Base-by-base conservation (phyloP, 2,113 vertebrate species). In the Bostrychus sinensis region DNA sequence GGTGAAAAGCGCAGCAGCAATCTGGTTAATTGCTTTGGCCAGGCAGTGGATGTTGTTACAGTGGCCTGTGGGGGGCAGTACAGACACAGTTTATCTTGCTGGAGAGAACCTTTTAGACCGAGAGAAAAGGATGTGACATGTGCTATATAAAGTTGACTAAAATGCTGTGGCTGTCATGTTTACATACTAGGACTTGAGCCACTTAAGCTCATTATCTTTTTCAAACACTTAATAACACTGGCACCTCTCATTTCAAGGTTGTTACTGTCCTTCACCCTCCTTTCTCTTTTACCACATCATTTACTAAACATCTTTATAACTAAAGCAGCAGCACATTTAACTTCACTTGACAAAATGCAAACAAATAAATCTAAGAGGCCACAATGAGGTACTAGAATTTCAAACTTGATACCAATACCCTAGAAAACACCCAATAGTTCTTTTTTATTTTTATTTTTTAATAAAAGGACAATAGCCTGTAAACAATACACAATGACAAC, bases 31-130 rank as follows among this genome's bases (percentile, higher is more conserved):
- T 50, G 97, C 96, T 89, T 99, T 99, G 57, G 97, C 97, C 94
- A 98, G 87, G 84, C 97, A 99, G 74, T 99, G 97, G 79, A 99
- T 99, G 89, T 99, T 99, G 92, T 99, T 99, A 88, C 97, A 99
- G 81, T 99, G 97, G 14, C 97, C 97, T 99, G 82, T 76, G 89
- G 84, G 75, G 71, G 81, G 75, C 73, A 86, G 82, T 57, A n/a
- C n/a, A 82, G 10, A 83, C 17, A 32, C 62, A 82, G 58, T 42
- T 17, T 17, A n/a, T 23, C 10, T 13, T 46, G 9, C 20, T 8
- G 2, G 4, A 43, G 7, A 45, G 42, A 45, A 53, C 16, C 0
- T 8, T 55, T 26, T 48, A 12, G 0, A 9, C 7, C 4, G n/a
- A n/a, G n/a, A n/a, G n/a, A 41, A 5, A 16, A 13, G 12, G 20